A percentile compares a stretch with the other conserved stretches of the same genome.
phyloP scores from a whole-genome alignment of 2,888 invertebrate species.

The Drosophila quasianomalipes region DNA sequence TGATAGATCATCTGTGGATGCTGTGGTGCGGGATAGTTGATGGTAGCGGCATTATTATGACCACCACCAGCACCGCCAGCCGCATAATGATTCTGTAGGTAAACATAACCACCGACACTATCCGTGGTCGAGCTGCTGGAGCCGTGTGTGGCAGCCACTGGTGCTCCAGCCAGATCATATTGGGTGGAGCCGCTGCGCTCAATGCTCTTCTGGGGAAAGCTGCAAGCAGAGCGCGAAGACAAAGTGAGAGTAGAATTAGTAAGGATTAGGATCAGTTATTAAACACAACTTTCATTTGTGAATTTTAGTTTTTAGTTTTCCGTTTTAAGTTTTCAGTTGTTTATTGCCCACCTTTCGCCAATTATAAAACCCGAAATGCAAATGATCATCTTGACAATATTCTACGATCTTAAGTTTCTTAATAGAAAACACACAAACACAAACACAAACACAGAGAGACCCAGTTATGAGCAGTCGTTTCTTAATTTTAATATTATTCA shows the following conservation, averaged over 20 bases:
- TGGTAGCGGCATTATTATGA: conserved; percentile 72
- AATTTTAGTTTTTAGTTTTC: conserved; percentile 3
- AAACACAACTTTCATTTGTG: conserved; percentile 40
- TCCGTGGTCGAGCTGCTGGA: conserved; percentile 75
- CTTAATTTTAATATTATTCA: conserved; percentile 57
- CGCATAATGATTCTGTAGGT: conserved; percentile 85
- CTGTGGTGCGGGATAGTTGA: conserved; percentile 76
- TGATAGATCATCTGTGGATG: conserved; percentile 83
- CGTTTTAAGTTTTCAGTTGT: conserved; percentile 6
- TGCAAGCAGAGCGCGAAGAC: conserved; percentile 56
- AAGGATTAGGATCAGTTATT: not conserved
- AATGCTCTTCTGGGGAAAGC: conserved; percentile 85
- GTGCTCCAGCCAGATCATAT: conserved; percentile 80
- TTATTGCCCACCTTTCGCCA: conserved; percentile 86
- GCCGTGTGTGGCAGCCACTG: conserved; percentile 54
- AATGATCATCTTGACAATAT: conserved; percentile 86
- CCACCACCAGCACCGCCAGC: conserved; percentile 56
- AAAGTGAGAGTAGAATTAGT: conserved; percentile 1
- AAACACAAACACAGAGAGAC: conserved; percentile 10
- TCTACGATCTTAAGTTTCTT: conserved; percentile 24
- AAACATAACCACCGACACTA: conserved; percentile 83
- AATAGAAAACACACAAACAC: conserved; percentile 20
- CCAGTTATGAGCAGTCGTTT: conserved; percentile 42
- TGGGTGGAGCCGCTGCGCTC: conserved; percentile 85
- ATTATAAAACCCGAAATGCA: conserved; percentile 88